Evolutionary conservation across 2,113 vertebrate species (phyloP).

Genomic region (Ellobius talpinus): DNA sequence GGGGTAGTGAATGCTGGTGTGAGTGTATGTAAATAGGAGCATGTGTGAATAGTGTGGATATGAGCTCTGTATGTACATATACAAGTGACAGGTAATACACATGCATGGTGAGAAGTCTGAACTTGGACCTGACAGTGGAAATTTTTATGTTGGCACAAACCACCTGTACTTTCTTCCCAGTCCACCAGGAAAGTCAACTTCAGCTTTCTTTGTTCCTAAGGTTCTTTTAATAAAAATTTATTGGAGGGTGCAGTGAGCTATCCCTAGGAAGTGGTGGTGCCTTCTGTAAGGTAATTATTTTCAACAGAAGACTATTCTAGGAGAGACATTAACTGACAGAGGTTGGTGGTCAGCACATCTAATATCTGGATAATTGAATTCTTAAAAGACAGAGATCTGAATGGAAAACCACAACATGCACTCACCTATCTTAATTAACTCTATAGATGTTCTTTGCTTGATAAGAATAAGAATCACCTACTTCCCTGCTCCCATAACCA

Average conservation of each 20-base stretch:
- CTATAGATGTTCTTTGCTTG: neutral
- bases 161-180: slow-evolving; percentile 9
- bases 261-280: no score
- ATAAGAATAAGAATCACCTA: neutral
- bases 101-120: slow-evolving; percentile 70
- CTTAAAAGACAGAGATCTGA: neutral
- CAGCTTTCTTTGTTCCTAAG: neutral
- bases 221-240: neutral
- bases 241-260: neutral
- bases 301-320: neutral
- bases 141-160: slow-evolving; percentile 27
- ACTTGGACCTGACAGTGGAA: slow-evolving; percentile 77
- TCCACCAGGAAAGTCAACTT: neutral
- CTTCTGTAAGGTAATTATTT: neutral
- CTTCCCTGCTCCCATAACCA: no score
- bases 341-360: neutral
- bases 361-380: neutral
- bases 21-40: slow-evolving; percentile 4
- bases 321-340: neutral
- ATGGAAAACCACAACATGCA: neutral
- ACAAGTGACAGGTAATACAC: slow-evolving; percentile 77
- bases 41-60: neutral
- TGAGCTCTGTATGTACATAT: neutral
- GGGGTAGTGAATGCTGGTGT: slow-evolving; percentile 56
- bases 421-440: neutral